These are phyloP conservation scores for Drosophila ustulata DNA, from an alignment of 2,888 invertebrate genomes.

Conservation along the genomic window DNA sequence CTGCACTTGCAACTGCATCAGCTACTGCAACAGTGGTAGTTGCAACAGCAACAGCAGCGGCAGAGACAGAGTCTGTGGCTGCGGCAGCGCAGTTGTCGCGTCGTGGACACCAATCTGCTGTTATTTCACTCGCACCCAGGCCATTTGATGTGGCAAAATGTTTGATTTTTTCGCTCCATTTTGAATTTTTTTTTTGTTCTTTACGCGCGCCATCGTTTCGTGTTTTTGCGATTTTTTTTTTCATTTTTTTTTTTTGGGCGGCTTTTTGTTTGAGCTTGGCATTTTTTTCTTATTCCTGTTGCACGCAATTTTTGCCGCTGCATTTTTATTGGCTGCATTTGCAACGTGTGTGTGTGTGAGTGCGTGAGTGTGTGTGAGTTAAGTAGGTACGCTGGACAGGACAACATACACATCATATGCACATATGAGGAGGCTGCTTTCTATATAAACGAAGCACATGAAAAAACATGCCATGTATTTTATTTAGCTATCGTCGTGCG, in stretches of 20 bases:
- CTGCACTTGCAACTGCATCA: conserved; percentile 23
- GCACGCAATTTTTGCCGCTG: conserved; percentile 83
- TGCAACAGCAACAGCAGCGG: conserved; percentile 22
- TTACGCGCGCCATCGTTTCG: conserved; percentile 8
- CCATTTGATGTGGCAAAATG: conserved; percentile 49
- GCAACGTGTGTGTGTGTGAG: conserved; percentile 29
- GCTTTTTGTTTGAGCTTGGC: conserved; percentile 61
- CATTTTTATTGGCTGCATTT: conserved; percentile 85
- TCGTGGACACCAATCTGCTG: conserved; percentile 67
- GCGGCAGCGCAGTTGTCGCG: conserved; percentile 37
- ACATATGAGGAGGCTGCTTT: conserved; percentile 9
- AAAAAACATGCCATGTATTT: conserved; percentile 64
- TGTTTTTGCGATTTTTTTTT: conserved; percentile 39
- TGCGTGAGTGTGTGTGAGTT: conserved; percentile 54
- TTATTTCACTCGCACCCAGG: conserved; percentile 84
- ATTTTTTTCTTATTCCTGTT: conserved; percentile 67
- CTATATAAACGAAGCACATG: conserved; percentile 9
- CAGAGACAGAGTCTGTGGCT: conserved; percentile 21
- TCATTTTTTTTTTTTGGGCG: conserved; percentile 54
- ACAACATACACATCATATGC: conserved; percentile 31
- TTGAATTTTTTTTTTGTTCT: conserved; percentile 43
- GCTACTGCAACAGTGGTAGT: conserved; percentile 24
- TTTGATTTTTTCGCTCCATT: conserved; percentile 63
- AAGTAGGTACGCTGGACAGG: conserved; percentile 76
- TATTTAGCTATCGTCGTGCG: conserved; percentile 71